Percentiles rank a stretch among this genome's conserved stretches.
These are phyloP conservation scores for Colossoma macropomum DNA, from an alignment of 2,113 vertebrate species.

Conservation along the genomic window DNA sequence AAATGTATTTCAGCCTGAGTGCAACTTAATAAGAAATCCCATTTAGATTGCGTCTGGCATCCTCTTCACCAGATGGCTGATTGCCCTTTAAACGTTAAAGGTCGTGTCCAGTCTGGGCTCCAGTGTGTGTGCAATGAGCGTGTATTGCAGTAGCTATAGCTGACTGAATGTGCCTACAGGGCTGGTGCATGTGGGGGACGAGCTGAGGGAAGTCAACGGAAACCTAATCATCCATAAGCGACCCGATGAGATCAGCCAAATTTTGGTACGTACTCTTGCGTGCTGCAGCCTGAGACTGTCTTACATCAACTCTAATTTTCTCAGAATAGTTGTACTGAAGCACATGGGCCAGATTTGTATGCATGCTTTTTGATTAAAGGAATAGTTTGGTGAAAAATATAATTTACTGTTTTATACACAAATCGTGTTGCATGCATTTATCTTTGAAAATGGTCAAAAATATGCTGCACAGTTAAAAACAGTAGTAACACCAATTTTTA, in stretches of 20 bases:
- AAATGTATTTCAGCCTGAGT: neutral
- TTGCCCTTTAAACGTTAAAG: neutral
- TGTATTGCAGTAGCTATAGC: neutral
- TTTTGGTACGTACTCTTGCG: conserved; percentile 81
- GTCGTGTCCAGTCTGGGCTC: neutral
- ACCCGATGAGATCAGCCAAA: conserved; percentile 95
- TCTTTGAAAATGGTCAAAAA: too few relatives aligned
- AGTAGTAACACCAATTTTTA: too few relatives aligned
- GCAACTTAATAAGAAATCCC: neutral
- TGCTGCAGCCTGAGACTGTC: neutral
- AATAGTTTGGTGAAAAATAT: too few relatives aligned
- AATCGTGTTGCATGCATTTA: too few relatives aligned
- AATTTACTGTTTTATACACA: too few relatives aligned
- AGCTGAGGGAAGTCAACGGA: conserved; percentile 94
- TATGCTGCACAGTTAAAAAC: too few relatives aligned
- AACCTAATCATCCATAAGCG: conserved; percentile 88
- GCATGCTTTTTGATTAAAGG: too few relatives aligned
- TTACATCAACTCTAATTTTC: neutral
- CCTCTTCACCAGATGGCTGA: neutral
- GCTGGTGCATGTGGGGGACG: conserved; percentile 93
- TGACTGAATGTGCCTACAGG: conserved; percentile 75
- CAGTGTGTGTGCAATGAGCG: neutral
- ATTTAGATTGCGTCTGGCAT: neutral
- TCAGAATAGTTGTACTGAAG: neutral
- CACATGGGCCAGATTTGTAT: neutral